These are phyloP conservation scores for Pogonocichla stellata DNA, from an alignment of 2,113 vertebrate genomes.

Conservation along the genomic window DNA sequence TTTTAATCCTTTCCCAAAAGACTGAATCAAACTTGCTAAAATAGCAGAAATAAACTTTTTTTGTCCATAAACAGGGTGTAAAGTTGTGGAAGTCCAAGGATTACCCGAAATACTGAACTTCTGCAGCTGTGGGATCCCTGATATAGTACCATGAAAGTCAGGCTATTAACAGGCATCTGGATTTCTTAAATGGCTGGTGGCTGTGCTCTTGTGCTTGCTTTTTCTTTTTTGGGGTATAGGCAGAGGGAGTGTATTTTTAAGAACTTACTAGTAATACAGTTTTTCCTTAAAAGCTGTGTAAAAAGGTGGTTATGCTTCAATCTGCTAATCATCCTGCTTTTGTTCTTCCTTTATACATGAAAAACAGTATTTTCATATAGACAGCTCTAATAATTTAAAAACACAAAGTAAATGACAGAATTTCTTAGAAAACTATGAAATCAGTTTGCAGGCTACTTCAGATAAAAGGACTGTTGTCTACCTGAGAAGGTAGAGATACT, in stretches of 20 bases:
- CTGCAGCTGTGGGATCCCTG: not conserved
- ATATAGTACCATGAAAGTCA: not conserved
- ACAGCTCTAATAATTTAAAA: not conserved
- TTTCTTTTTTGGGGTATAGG: not conserved
- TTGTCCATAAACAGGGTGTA: not conserved
- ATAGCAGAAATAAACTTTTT: not conserved
- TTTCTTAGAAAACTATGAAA: not conserved
- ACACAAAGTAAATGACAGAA: not conserved
- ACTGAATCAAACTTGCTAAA: not conserved
- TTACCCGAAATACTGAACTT: not conserved
- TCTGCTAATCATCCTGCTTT: not conserved
- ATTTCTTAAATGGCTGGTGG: not conserved
- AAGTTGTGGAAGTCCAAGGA: not conserved
- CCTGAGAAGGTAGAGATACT: not conserved
- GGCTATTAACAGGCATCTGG: not conserved
- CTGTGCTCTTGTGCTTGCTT: accelerated
- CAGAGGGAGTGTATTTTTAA: not conserved
- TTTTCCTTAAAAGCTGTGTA: not conserved
- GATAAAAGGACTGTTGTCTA: not conserved
- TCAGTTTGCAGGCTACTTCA: not conserved
- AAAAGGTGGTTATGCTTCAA: not conserved
- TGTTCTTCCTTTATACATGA: not conserved
- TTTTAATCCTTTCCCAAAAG: not conserved
- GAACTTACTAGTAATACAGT: not conserved
- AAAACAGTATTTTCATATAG: not conserved